These are phyloP conservation scores for Erpornis zantholeuca DNA, from an alignment of 2,113 vertebrate genomes.

Conservation along the genomic window DNA sequence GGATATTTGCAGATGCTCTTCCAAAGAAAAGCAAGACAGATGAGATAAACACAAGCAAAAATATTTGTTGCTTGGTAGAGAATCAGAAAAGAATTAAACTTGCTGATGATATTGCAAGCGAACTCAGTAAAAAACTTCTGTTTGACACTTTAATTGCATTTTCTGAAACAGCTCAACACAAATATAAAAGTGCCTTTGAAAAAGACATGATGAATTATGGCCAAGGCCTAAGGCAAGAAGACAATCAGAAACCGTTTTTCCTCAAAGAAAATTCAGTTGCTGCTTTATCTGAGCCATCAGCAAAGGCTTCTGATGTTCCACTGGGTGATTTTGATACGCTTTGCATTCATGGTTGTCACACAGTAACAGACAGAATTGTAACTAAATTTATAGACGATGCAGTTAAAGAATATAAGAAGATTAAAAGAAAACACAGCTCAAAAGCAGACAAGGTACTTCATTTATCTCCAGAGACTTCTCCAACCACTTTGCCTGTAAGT, in stretches of 20 bases:
- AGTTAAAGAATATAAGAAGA: constrained; percentile 54
- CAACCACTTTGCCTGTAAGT: constrained; percentile 37
- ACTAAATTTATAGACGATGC: constrained; percentile 39
- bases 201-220: background rate
- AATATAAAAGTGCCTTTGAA: constrained; percentile 18
- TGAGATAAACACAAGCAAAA: background rate
- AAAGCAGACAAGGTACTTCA: background rate
- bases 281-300: background rate
- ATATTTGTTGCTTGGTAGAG: background rate
- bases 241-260: background rate
- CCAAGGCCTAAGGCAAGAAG: background rate
- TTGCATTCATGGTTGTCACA: background rate
- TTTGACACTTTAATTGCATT: constrained; percentile 26
- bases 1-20: background rate
- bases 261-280: background rate
- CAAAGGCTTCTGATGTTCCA: background rate
- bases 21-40: background rate
- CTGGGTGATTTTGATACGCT: background rate
- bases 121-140: constrained; percentile 39
- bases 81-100: background rate
- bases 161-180: background rate
- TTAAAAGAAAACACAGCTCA: constrained; percentile 30
- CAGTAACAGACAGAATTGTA: constrained; percentile 21
- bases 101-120: constrained; percentile 7
- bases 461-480: background rate